phyloP scores from a whole-genome alignment of 2,888 invertebrate species.

The Macaria notata region DNA sequence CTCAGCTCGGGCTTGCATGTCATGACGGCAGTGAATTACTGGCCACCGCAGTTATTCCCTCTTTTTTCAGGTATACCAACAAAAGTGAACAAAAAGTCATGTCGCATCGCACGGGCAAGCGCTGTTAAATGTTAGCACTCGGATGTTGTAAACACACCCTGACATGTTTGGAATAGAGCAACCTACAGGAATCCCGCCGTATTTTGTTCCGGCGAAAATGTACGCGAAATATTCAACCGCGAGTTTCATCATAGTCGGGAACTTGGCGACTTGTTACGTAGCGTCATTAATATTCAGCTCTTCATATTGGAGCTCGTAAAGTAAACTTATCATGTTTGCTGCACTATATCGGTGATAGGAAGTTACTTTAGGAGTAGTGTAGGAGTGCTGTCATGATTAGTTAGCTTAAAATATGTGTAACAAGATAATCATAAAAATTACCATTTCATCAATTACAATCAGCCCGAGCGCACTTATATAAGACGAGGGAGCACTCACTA shows the following conservation, averaged over 20 bases:
- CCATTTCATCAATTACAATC: no score
- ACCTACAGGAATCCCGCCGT: constrained; percentile 29
- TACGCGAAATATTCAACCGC: constrained; percentile 6
- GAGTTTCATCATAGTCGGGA: background rate
- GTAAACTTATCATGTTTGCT: no score
- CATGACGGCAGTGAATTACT: constrained; percentile 70
- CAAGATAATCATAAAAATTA: no score
- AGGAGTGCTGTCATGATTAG: no score
- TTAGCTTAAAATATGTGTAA: no score
- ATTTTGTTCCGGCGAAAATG: constrained; percentile 18
- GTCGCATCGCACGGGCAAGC: constrained; percentile 51
- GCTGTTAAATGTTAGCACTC: constrained; percentile 61
- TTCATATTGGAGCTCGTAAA: no score
- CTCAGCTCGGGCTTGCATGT: constrained; percentile 64
- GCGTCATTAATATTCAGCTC: no score
- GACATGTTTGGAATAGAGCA: constrained; percentile 54
- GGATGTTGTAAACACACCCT: constrained; percentile 58
- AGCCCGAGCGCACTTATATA: no score
- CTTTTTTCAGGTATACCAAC: constrained; percentile 62
- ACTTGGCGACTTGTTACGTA: background rate
- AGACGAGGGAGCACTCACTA: no score
- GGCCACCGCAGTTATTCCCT: constrained; percentile 34
- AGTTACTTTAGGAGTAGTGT: no score
- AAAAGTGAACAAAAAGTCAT: constrained; percentile 66
- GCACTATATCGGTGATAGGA: no score